Evolutionary conservation across 2,888 invertebrate genomes (phyloP), one percentile per base, ranked within the genome.

Genomic region (Gisinianus flammeolus): DNA sequence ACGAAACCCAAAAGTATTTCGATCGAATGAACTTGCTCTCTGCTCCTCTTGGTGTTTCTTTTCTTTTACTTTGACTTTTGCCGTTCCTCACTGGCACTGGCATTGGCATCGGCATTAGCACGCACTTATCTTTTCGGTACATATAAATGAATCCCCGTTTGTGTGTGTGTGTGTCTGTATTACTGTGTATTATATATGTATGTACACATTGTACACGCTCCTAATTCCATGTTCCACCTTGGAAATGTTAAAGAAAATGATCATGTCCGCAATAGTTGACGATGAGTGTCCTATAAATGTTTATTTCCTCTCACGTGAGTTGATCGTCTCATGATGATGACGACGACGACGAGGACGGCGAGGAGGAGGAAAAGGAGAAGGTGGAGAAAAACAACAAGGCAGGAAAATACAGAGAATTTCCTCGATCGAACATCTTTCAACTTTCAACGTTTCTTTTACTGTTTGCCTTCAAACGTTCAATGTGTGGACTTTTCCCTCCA

Each of bases 251-350:
- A n/a, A n/a, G n/a, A n/a, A n/a, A n/a, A n/a, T n/a, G n/a, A n/a
- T n/a, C n/a, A n/a, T n/a, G n/a, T n/a, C n/a, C n/a, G n/a, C n/a
- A n/a, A n/a, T n/a, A n/a, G n/a, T 54, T 54, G 54, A 54, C 54
- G 54, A 16, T 4, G 16, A 54, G 54, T 54, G 54, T 54, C 54
- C 54, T 54, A 54, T 54, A 54, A 54, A 54, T n/a, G 54, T 54
- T 54, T 54, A 54, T 54, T 54, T 67, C 12, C 33, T 30, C n/a
- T 33, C 33, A 35, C 70, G 22, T 35, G 70, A 52, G 52, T 52
- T 26, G 30, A 22, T n/a, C n/a, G n/a, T n/a, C n/a, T n/a, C n/a
- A n/a, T n/a, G n/a, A n/a, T n/a, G n/a, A n/a, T n/a, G n/a, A n/a
- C n/a, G n/a, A n/a, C n/a, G n/a, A n/a, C n/a, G n/a, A n/a, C n/a